Base-by-base conservation (phyloP, 2,113 vertebrate species). In the Arvicanthis niloticus region DNA sequence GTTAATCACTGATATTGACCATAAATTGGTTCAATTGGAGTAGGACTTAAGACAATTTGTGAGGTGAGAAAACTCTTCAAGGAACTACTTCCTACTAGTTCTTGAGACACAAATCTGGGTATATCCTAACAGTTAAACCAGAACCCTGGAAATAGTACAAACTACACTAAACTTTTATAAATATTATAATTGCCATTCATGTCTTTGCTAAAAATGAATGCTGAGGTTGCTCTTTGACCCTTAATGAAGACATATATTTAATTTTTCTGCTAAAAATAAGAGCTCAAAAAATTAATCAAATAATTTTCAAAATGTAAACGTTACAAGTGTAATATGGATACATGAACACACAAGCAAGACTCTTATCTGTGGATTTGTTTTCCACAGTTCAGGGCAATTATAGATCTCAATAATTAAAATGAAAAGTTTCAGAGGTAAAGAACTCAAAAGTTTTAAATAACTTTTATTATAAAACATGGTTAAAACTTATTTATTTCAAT, bases 301-400 rank as follows among this genome's bases (percentile, higher is more conserved):
- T 60, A 60, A 45, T 75, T 93, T 95, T 87, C 22, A 94, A 91
- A 88, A 53, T 67, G 82, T 95, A 58, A 73, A 94, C 75, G 19
- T 37, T 92, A 45, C 48, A 91, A 91, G 67, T 60, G 42, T 17
- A 22, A 72, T 26, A 26, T 91, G 51, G 78, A 48, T 21, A 76
- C 22, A 40, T 58, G 67, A 88, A 81, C 22, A 51, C 51, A 29
- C 7, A 68, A 51, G 5, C 78, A 67, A 85, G 29, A 84, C 76
- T 31, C 21, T 58, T 70, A 10, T 29, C 29, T 78, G n/a, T 78
- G 10, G 13, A 70, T 88, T 93, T 1, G 24, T 17, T 45, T 88
- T 88, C 9, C 31, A 70, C 26, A 80, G 29, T 48, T 80, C 40
- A 40, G 65, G 31, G 45, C 42, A 88, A 17, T n/a, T 34, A n/a